Evolutionary conservation across 1,140 invertebrate species (phyloP).

Genomic region (Ips nitidus): DNA sequence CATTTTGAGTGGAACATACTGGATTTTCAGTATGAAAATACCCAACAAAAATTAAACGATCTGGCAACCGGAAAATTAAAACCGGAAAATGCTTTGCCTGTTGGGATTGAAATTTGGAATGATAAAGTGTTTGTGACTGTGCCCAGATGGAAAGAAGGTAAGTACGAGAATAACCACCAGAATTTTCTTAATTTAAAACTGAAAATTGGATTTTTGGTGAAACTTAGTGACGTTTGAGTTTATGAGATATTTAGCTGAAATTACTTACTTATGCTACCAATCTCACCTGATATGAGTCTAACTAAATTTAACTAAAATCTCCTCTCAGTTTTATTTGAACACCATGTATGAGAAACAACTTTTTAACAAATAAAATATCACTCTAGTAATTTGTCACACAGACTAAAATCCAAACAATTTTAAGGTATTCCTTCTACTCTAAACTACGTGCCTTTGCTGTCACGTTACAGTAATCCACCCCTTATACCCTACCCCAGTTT

Average conservation of each 20-base stretch:
- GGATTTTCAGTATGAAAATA: conserved; percentile 71
- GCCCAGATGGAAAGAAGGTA: conserved; percentile 65
- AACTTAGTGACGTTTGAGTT: neutral
- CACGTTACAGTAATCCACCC: conserved; percentile 66
- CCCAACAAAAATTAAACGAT: conserved; percentile 61
- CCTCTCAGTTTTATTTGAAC: too few species aligned
- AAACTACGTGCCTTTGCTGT: conserved; percentile 71
- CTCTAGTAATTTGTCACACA: neutral
- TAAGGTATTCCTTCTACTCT: conserved; percentile 77
- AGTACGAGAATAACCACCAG: neutral
- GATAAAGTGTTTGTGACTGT: conserved; percentile 78
- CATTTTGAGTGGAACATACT: conserved; percentile 72
- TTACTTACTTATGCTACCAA: too few species aligned
- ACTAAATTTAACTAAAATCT: too few species aligned
- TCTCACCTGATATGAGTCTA: too few species aligned
- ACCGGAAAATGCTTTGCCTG: conserved; percentile 73
- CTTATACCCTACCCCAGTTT: conserved; percentile 77
- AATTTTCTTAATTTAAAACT: neutral
- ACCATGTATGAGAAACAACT: too few species aligned
- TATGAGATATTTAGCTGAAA: too few species aligned
- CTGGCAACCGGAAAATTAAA: conserved; percentile 64
- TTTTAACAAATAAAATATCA: too few species aligned
- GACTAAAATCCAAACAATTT: neutral
- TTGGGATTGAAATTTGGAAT: conserved; percentile 75
- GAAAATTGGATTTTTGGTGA: neutral